A percentile compares a stretch with the other conserved stretches of the same genome.
Conservation (phyloP, 2,888 invertebrate genomes). For the Lucinisca nassula region DNA sequence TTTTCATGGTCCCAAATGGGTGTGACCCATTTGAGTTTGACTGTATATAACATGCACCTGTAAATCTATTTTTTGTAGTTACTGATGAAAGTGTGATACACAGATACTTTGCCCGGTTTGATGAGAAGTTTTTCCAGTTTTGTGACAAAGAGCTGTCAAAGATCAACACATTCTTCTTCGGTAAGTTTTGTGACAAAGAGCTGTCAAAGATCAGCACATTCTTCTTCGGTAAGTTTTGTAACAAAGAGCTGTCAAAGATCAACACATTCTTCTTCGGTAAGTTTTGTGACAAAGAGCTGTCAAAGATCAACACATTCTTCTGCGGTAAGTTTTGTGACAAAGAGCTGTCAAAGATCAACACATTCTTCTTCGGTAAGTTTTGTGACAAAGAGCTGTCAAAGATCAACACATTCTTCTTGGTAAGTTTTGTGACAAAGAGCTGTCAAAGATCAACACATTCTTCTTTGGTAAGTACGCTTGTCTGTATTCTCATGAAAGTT, state of each 20-base stretch:
- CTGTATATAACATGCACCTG: too few relatives aligned
- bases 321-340: constrained; percentile 98
- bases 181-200: constrained; percentile 94
- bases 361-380: constrained; percentile 96
- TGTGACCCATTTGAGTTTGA: too few relatives aligned
- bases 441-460: constrained; percentile 99
- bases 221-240: constrained; percentile 97
- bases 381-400: constrained; percentile 97
- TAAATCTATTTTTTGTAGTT: constrained; percentile 88
- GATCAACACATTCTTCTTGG: constrained; percentile 98
- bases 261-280: constrained; percentile 98
- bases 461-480: constrained; percentile 95
- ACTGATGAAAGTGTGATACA: constrained; percentile 96
- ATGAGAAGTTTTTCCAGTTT: constrained; percentile 98
- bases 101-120: constrained; percentile 97
- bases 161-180: constrained; percentile 98
- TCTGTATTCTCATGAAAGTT: too few relatives aligned
- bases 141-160: constrained; percentile 98
- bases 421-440: constrained; percentile 95
- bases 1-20: too few relatives aligned
- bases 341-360: constrained; percentile 98
- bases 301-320: constrained; percentile 99
- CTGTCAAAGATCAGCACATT: constrained; percentile 99
- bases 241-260: constrained; percentile 98
- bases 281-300: constrained; percentile 97